Percentiles rank a stretch among this genome's conserved stretches.
Evolutionary conservation across 2,888 invertebrate species (phyloP).

Genomic region (Pammene fasciana): DNA sequence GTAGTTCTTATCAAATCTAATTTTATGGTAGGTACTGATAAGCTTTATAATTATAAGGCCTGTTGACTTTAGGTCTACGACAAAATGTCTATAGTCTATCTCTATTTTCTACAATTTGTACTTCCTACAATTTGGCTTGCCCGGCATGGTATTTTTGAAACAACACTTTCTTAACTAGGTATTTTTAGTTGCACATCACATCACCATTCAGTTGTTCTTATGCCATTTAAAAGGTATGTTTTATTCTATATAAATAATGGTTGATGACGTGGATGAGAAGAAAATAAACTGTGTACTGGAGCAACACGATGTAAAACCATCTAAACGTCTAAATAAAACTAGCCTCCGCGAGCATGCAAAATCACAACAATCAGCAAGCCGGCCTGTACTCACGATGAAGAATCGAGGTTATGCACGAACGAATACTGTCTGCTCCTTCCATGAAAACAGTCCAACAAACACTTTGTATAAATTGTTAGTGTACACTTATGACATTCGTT

Average conservation of each 20-base stretch:
- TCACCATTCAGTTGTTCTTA: no score
- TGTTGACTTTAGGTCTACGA: neutral
- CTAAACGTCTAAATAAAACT: neutral
- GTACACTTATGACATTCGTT: constrained; percentile 18
- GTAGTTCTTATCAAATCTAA: constrained; percentile 24
- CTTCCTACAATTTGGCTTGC: neutral
- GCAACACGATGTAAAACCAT: neutral
- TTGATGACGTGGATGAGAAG: neutral
- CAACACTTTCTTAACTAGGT: no score
- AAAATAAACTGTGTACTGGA: neutral
- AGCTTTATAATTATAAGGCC: neutral
- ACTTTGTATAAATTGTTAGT: constrained; percentile 35
- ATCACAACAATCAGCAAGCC: constrained; percentile 44
- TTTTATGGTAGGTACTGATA: constrained; percentile 8
- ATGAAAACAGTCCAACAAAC: constrained; percentile 52
- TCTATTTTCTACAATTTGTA: neutral
- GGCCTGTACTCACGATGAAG: constrained; percentile 71
- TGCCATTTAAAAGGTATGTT: no score
- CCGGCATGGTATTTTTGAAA: no score
- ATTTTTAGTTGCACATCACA: no score
- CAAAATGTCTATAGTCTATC: neutral
- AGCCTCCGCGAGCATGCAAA: constrained; percentile 48
- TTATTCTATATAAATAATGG: no score
- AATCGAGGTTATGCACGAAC: constrained; percentile 80
- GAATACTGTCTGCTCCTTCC: constrained; percentile 77